Evolutionary conservation across 2,113 vertebrate genomes (phyloP), one percentile per base, ranked within the genome.

Genomic region (Albula glossodonta): DNA sequence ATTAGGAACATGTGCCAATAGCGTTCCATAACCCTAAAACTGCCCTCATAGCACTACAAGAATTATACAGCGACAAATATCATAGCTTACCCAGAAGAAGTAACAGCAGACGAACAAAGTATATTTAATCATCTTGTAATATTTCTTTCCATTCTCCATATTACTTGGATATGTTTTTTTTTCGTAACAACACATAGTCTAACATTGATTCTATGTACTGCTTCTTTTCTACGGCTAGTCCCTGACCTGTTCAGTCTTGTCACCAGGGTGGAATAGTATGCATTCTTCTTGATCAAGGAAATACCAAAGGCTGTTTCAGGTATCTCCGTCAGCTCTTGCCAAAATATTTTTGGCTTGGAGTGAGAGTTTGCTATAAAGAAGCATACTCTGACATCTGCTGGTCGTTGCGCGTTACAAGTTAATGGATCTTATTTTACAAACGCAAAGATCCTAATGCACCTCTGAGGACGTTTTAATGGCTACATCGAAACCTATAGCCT

Each of bases 21-120:
- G 1, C 1, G 31, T 41, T 11, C 70, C 10, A 60, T 8, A 50
- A 13, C 49, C 41, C 4, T n/a, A 7, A 52, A 41, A 17, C 70
- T 57, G n/a, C n/a, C 6, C 5, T 53, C 53, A 63, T 63, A 57
- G 51, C 48, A 17, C 12, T 25, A 41, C 12, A 7, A 84, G 31
- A 70, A 48, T 57, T 70, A 17, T 17, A 83, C 53, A 22, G 2
- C n/a, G 31, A 13, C 22, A 22, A 48, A 70, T 31, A 49, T 70
- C 51, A 84, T 31, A 17, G 92, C 95, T 95, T 84, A 96, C 96
- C 95, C 95, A 96, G 90, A 96, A 95, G 57, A 94, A 51, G 87
- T 95, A 96, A 88, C 95, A 96, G 93, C 90, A 95, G 81, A 92
- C 41, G 88, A 96, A 96, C 3, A 96, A 63, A 2, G 90, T 93